Percentiles rank a stretch among this genome's conserved stretches.
phyloP scores from a whole-genome alignment of 2,113 vertebrate species.

The Xiphophorus maculatus region DNA sequence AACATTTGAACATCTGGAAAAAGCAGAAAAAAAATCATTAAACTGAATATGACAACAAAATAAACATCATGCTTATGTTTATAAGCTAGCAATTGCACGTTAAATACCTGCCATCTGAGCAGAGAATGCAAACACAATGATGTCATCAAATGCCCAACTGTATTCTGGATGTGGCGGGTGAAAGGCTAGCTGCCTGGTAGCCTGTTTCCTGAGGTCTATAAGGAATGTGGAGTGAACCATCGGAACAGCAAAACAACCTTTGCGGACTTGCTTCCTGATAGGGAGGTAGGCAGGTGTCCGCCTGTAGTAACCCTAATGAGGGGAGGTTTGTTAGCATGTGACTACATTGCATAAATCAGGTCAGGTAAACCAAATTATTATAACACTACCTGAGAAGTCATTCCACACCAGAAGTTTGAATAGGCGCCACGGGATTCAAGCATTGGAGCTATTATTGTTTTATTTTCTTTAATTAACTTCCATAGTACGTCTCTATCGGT shows the following conservation, averaged over 20 bases:
- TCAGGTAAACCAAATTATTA: neutral
- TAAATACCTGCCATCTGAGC: conserved; percentile 87
- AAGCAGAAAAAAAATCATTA: conserved; percentile 10
- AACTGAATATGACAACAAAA: neutral
- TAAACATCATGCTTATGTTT: neutral
- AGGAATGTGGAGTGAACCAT: conserved; percentile 98
- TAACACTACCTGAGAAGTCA: conserved; percentile 87
- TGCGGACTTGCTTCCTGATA: conserved; percentile 84
- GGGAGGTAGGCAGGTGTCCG: conserved; percentile 92
- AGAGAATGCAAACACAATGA: conserved; percentile 92
- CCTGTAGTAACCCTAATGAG: conserved; percentile 88
- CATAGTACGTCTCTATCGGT: conserved; percentile 83
- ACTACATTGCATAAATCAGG: conserved; percentile 8
- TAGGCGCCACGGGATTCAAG: conserved; percentile 91
- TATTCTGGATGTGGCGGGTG: conserved; percentile 90
- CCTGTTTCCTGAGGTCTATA: conserved; percentile 88
- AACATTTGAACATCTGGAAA: conserved; percentile 90
- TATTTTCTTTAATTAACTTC: conserved; percentile 89
- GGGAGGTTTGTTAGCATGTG: neutral
- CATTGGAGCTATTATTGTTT: conserved; percentile 91
- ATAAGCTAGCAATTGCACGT: neutral
- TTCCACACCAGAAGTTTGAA: conserved; percentile 97
- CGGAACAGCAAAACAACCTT: conserved; percentile 89
- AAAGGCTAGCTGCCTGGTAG: conserved; percentile 83
- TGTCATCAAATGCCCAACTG: conserved; percentile 92